phyloP scores from a whole-genome alignment of 2,113 vertebrate genomes.

The Larimichthys polyactis region DNA sequence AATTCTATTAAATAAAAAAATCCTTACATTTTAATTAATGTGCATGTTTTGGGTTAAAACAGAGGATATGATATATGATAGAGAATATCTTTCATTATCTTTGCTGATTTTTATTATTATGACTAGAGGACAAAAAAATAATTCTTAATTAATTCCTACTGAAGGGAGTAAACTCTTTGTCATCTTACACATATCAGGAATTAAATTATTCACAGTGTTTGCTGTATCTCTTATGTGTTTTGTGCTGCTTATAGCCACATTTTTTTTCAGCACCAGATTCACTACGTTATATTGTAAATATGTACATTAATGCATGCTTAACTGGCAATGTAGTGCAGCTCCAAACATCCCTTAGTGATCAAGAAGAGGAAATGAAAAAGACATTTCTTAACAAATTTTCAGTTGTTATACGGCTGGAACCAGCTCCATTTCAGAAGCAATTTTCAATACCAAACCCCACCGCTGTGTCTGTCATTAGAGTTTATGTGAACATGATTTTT shows the following conservation, averaged over 20 bases:
- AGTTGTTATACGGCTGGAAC: not conserved
- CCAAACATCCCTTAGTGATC: not conserved
- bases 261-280: not conserved
- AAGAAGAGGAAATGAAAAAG: not conserved
- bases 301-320: not conserved
- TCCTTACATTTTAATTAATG: too few relatives aligned
- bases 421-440: not conserved
- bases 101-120: not conserved
- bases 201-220: not conserved
- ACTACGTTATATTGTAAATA: not conserved
- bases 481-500: slow-evolving; percentile 39
- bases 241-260: not conserved
- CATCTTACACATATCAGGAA: not conserved
- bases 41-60: too few relatives aligned
- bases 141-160: not conserved
- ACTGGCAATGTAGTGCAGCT: not conserved
- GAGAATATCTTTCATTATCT: too few relatives aligned
- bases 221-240: not conserved
- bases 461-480: slow-evolving; percentile 30
- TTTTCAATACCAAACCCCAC: not conserved
- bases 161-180: not conserved
- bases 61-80: too few relatives aligned
- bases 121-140: not conserved
- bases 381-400: slow-evolving; percentile 8
- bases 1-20: not conserved